Percentiles rank a stretch among this genome's conserved stretches.
phyloP scores from a whole-genome alignment of 2,888 invertebrate species.

The Drosophila crucigera region DNA sequence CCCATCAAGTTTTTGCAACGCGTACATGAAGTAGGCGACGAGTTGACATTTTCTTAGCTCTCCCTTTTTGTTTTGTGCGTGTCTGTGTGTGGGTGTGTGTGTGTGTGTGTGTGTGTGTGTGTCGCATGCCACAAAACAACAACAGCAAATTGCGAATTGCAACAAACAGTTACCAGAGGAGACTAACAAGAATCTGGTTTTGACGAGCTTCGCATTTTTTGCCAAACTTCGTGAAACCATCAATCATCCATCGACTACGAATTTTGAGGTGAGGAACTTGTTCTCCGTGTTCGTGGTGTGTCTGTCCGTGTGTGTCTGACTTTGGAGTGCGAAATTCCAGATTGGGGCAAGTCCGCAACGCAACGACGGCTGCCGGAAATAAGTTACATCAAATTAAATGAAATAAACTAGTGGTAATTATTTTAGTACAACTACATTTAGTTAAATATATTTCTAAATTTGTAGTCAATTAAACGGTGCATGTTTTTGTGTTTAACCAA shows the following conservation, averaged over 20 bases:
- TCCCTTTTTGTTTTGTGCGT: neutral
- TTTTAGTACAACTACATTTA: too few relatives aligned
- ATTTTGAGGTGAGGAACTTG: neutral
- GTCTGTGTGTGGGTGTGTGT: neutral
- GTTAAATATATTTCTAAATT: too few relatives aligned
- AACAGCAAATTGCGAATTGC: slow-evolving; percentile 14
- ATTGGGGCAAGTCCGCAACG: neutral
- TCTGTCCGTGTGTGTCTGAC: neutral
- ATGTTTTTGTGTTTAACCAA: neutral
- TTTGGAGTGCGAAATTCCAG: neutral
- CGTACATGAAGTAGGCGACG: slow-evolving; percentile 15
- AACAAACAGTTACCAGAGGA: slow-evolving; percentile 16
- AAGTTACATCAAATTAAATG: too few relatives aligned
- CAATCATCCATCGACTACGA: slow-evolving; percentile 29
- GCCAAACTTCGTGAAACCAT: slow-evolving; percentile 34
- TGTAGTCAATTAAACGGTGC: too few relatives aligned
- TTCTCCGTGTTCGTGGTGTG: neutral
- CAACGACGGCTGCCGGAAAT: neutral
- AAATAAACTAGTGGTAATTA: too few relatives aligned
- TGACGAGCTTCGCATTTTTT: slow-evolving; percentile 23
- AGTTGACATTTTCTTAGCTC: slow-evolving; percentile 31
- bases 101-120: neutral
- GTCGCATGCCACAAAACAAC: slow-evolving; percentile 22
- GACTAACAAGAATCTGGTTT: slow-evolving; percentile 12
- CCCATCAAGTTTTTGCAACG: slow-evolving; percentile 43